Conservation (phyloP, 2,888 invertebrate genomes). For the Psococerastis gibbosa region DNA sequence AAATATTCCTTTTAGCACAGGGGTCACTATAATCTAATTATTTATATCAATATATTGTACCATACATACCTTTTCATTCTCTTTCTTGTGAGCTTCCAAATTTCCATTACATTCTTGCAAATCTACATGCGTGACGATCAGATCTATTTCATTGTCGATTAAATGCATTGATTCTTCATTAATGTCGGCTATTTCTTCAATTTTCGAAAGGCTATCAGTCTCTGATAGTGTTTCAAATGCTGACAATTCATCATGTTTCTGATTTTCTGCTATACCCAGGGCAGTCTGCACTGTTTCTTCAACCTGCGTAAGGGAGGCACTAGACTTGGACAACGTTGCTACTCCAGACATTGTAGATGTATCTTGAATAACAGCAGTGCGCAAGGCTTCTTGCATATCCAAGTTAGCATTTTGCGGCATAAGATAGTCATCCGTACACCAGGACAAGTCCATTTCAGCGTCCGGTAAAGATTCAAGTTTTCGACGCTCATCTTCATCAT, state of each 20-base stretch:
- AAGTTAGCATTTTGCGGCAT: neutral
- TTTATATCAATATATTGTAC: no score
- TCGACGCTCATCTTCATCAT: slow-evolving; percentile 3
- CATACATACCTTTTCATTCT: no score
- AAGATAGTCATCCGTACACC: neutral
- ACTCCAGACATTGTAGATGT: no score
- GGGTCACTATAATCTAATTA: no score
- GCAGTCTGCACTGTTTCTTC: slow-evolving; percentile 2
- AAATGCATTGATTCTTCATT: slow-evolving; percentile 1
- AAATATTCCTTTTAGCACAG: no score
- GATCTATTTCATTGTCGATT: no score
- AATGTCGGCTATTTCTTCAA: slow-evolving; percentile 7
- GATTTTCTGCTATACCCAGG: slow-evolving; percentile 8
- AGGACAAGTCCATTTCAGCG: slow-evolving; percentile 11
- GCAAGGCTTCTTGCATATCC: neutral
- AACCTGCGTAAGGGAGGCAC: slow-evolving; percentile 4
- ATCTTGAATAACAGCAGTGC: slow-evolving; percentile 8
- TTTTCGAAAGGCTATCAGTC: slow-evolving; percentile 12
- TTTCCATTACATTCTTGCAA: no score
- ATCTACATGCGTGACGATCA: no score
- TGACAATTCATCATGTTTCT: slow-evolving; percentile 12
- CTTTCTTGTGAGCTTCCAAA: no score
- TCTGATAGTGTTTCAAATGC: slow-evolving; percentile 16
- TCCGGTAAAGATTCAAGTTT: slow-evolving; percentile 4
- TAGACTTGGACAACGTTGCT: slow-evolving; percentile 7